phyloP scores from a whole-genome alignment of 2,888 invertebrate genomes.

The Leptura quadrifasciata region DNA sequence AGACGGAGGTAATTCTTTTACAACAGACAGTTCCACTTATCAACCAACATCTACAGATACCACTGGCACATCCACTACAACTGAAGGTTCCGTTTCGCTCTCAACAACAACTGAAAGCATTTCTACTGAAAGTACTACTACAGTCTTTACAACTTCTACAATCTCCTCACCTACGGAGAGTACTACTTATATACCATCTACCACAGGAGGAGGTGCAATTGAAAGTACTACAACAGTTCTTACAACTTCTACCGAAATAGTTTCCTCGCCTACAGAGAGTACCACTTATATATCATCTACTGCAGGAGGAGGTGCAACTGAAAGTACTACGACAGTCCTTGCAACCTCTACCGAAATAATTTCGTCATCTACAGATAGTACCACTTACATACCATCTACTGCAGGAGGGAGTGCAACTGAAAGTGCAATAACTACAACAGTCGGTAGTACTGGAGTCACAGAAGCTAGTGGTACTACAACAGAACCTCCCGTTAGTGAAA shows the following conservation, averaged over 20 bases:
- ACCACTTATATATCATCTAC: no score
- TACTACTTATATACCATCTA: background rate
- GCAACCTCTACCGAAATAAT: conserved; percentile 36
- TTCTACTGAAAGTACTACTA: background rate
- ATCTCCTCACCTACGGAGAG: background rate
- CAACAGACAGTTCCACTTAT: conserved; percentile 15
- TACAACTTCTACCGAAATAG: conserved; percentile 44
- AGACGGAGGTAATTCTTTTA: background rate
- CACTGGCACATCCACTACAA: conserved; percentile 1
- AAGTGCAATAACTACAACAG: conserved; percentile 30
- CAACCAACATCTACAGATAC: conserved; percentile 15
- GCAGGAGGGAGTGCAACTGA: conserved; percentile 46
- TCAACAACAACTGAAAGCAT: background rate
- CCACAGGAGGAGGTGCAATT: no score
- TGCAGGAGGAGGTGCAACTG: no score
- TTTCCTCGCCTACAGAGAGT: conserved; percentile 20
- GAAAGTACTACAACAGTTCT: background rate
- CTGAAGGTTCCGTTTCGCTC: background rate
- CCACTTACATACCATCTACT: conserved; percentile 38
- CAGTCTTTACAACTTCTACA: background rate
- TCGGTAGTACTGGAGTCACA: background rate
- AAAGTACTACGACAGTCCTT: conserved; percentile 23
- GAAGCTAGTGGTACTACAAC: conserved; percentile 29
- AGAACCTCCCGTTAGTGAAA: conserved; percentile 59
- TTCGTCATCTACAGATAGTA: conserved; percentile 50